Base-by-base conservation (phyloP, 2,797 vertebrate species). In the Gorsachius magnificus region DNA sequence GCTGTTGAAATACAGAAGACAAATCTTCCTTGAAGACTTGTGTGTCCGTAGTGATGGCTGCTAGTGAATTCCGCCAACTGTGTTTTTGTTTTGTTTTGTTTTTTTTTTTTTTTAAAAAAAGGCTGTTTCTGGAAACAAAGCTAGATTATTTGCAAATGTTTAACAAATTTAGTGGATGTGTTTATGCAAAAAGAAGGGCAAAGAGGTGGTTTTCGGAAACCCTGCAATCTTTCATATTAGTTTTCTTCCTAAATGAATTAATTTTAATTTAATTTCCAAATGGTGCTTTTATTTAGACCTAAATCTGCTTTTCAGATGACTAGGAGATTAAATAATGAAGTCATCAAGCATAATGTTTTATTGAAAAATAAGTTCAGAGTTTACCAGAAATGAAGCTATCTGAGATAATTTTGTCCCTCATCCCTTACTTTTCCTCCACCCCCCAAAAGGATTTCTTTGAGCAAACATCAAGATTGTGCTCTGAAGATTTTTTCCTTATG, bases 21-120 rank as follows among this genome's bases (percentile, higher is more conserved):
- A 77, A 50, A 77, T 90, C 31, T 93, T 31, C 77, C 46, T 77
- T 77, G 70, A 68, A 95, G 80, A 87, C 64, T 9, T 78, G 51
- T 75, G 33, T 3, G 2, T 61, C 31, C 13, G 1, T 58, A 76
- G n/a, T 20, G 57, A 69, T 57, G 65, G 21, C 61, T 90, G 46
- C 54, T 43, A 35, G 48, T 69, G 33, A 76, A 82, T 69, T 74
- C 5, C 4, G 1, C 6, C 13, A 14, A 31, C 45, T 5, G 43
- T 8, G n/a, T n/a, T n/a, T n/a, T n/a, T n/a, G n/a, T n/a, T n/a
- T 4, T 11, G 10, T 20, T 17, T 35, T 38, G 38, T 6, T 15
- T 15, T 11, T 11, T 13, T 15, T 12, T 33, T 33, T 35, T 56
- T 41, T 41, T 41, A 41, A 43, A 43, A 43, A 43, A 43, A 14